Percentiles rank a stretch among this genome's conserved stretches.
Evolutionary conservation across 2,113 vertebrate genomes (phyloP).

Genomic region (Mesocricetus auratus): DNA sequence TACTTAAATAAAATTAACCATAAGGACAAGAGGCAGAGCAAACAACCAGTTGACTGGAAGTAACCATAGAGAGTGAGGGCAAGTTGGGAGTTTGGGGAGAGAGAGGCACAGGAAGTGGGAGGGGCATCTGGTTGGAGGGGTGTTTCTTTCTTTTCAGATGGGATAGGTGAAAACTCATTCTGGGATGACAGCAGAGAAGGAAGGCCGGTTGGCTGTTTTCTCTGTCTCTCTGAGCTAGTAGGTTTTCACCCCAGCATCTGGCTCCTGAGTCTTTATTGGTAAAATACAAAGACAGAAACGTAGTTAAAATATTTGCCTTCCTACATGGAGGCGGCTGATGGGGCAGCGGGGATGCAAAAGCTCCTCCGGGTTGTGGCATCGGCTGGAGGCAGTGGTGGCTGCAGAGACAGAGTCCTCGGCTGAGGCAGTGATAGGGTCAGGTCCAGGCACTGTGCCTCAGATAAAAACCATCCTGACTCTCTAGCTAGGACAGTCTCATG

Average conservation of each 20-base stretch:
- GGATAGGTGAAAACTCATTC: no score
- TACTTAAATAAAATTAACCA: neutral
- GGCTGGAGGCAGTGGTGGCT: neutral
- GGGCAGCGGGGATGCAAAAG: neutral
- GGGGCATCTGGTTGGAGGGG: neutral
- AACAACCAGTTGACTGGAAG: neutral
- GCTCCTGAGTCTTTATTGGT: neutral
- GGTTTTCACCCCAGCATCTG: neutral
- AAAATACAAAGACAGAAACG: neutral
- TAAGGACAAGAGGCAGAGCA: neutral
- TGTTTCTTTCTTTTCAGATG: no score
- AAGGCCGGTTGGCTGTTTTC: neutral
- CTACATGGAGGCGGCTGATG: neutral
- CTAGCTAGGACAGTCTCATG: neutral
- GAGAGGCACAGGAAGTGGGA: neutral
- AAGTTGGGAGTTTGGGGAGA: no score
- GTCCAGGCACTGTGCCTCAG: neutral
- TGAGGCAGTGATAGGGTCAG: neutral
- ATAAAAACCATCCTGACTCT: neutral
- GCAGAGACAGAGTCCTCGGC: neutral
- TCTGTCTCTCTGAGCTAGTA: neutral
- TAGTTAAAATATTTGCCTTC: neutral
- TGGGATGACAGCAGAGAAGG: neutral
- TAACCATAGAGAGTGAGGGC: neutral
- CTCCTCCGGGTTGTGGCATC: neutral